These are phyloP conservation scores for Coregonus suidteri DNA, from an alignment of 2,797 vertebrate genomes.

Conservation along the genomic window DNA sequence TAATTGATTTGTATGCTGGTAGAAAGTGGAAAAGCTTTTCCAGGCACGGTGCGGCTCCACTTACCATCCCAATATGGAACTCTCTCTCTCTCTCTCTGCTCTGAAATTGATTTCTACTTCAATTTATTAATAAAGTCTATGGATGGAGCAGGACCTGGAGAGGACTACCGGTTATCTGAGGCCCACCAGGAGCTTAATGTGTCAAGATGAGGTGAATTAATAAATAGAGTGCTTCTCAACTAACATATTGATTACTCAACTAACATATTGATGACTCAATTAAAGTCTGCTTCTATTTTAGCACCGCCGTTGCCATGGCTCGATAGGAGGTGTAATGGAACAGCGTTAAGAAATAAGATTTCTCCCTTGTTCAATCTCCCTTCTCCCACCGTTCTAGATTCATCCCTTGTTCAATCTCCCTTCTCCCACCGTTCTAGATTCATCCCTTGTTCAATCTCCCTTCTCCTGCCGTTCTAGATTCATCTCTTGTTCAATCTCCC, in stretches of 20 bases:
- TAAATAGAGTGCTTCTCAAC: conserved; percentile 51
- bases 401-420: too few relatives aligned
- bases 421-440: too few relatives aligned
- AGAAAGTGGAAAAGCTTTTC: conserved; percentile 16
- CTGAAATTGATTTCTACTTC: conserved; percentile 74
- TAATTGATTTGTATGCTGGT: conserved; percentile 38
- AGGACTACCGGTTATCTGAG: conserved; percentile 56
- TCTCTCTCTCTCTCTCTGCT: background rate
- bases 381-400: too few relatives aligned
- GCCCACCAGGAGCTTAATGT: conserved; percentile 69
- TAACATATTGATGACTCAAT: too few relatives aligned
- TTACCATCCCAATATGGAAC: conserved; percentile 61
- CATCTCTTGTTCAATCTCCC: too few relatives aligned
- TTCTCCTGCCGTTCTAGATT: too few relatives aligned
- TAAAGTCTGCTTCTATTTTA: too few relatives aligned
- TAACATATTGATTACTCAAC: conserved; percentile 68
- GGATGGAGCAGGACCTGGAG: conserved; percentile 46
- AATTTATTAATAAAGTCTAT: conserved; percentile 68
- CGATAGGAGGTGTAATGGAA: too few relatives aligned
- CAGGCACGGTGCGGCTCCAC: conserved; percentile 33
- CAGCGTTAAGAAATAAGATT: too few relatives aligned
- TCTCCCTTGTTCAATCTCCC: too few relatives aligned
- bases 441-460: too few relatives aligned
- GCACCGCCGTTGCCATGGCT: too few relatives aligned
- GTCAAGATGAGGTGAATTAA: conserved; percentile 69